A percentile compares a stretch with the other conserved stretches of the same genome.
Conservation (phyloP, 2,888 invertebrate genomes). For the Steinernema carpocapsae region DNA sequence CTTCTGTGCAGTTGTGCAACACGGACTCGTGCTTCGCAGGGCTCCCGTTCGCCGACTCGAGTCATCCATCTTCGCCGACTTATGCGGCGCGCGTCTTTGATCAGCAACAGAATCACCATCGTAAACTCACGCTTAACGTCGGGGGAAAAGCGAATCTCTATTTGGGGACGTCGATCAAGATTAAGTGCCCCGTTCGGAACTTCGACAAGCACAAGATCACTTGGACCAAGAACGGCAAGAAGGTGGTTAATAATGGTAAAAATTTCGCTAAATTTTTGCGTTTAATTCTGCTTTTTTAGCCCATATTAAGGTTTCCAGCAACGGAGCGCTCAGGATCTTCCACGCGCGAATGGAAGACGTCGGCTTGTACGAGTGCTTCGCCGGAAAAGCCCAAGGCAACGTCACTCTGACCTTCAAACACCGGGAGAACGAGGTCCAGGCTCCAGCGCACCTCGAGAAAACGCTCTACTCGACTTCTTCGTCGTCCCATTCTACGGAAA, state of each 20-base stretch:
- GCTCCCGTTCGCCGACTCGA: constrained; percentile 23
- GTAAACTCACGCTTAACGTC: constrained; percentile 76
- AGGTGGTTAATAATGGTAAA: constrained; percentile 75
- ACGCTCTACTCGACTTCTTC: background rate
- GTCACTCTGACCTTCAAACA: constrained; percentile 82
- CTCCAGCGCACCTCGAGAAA: background rate
- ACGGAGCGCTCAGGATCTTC: constrained; percentile 84
- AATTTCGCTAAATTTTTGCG: background rate
- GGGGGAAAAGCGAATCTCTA: constrained; percentile 89
- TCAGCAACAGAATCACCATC: constrained; percentile 73
- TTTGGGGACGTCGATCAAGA: constrained; percentile 87
- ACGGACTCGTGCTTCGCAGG: constrained; percentile 46
- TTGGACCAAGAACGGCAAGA: constrained; percentile 85
- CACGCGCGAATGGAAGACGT: constrained; percentile 75
- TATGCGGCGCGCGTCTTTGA: constrained; percentile 38
- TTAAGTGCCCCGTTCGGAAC: constrained; percentile 84
- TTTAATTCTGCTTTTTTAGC: constrained; percentile 44
- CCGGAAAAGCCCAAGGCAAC: constrained; percentile 82
- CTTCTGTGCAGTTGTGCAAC: constrained; percentile 83
- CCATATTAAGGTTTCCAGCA: constrained; percentile 82
- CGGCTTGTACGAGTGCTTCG: constrained; percentile 80
- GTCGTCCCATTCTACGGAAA: background rate
- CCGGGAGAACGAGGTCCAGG: constrained; percentile 54
- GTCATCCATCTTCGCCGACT: constrained; percentile 8
- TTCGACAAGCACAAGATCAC: constrained; percentile 76